Evolutionary conservation across 2,888 invertebrate species (phyloP), one percentile per base, ranked within the genome.

Genomic region (Volucella inflata): DNA sequence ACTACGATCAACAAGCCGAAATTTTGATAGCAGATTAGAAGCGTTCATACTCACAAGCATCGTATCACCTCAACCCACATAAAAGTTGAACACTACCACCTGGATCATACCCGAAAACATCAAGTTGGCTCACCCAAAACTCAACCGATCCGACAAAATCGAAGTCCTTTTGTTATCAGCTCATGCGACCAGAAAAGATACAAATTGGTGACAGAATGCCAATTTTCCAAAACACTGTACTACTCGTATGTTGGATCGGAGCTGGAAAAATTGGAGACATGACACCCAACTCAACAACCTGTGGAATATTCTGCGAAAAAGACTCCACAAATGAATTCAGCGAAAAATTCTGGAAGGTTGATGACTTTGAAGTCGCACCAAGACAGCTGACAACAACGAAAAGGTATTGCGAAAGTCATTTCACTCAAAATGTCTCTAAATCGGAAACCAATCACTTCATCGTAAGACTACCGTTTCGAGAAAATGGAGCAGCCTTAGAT

Each of bases 51-150:
- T 64, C 8, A 48, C 64, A 9, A 14, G 6, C 30, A 62, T 62
- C n/a, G 14, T 17, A 8, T 50, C 17, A 16, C 51, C 51, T n/a
- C 55, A 55, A 36, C 36, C 57, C 11, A 17, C 38, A 2, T 16
- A 59, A 16, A 38, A 38, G 0, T 16, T 59, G 16, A 38, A 57
- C 9, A 70, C 21, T 9, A 16, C 46, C 9, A 38, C 17, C 12
- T 62, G 62, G 53, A 8, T 14, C 6, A 48, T 55, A 48, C 75
- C 50, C 11, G 17, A 30, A 40, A 65, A 67, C 12, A 75, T 67
- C 21, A 55, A 36, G 8, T 38, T 75, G 9, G 40, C 65, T 11
- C 51, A 77, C n/a, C 67, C 16, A 44, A 38, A 11, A 60, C 42
- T 77, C 38, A 12, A 68, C 30, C 48, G 11, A 30, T 44, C 59